Evolutionary conservation across 2,888 invertebrate genomes (phyloP), one percentile per base, ranked within the genome.

Genomic region (Chalcosyrphus nemorum): DNA sequence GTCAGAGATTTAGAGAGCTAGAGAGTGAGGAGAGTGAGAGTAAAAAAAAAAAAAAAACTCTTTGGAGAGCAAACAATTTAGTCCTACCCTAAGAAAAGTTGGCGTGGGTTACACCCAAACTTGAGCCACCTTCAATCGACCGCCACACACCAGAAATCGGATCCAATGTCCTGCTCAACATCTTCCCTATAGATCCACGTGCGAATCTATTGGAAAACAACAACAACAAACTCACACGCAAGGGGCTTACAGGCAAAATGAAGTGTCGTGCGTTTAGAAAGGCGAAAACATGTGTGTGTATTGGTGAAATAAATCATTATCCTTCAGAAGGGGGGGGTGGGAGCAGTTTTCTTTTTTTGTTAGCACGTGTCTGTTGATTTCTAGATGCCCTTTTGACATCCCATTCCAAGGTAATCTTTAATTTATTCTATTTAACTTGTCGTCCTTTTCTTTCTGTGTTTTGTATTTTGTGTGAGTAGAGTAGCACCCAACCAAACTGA

Each of bases 341-440:
- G 35, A 24, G 11, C 11, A n/a, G 15, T 7, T 35, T 7, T 29
- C 2, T 9, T 29, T 72, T 17, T 38, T 19, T 77, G 4, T 35
- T 50, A 77, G 71, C 81, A 81, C 81, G 81, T 81, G 81, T 81
- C 70, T 71, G 41, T 65, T 66, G 76, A 57, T 70, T 77, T 65
- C 45, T 21, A n/a, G 52, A 45, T 71, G 63, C 27, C 32, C 52
- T 76, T n/a, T 76, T 65, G 65, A 71, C 52, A 38, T 35, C 45
- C 24, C 57, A 38, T 21, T n/a, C 59, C 41, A 24, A 63, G 52
- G 57, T 77, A 57, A 81, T 81, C 15, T 38, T 17, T 77, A 57
- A 81, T 77, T 76, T 74, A 63, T 65, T 54, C 56, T n/a, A 35
- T 24, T 45, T 29, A 56, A 47, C 32, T 63, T 47, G 15, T 9